phyloP scores from a whole-genome alignment of 2,888 invertebrate genomes.

The Calephelis perditalis region DNA sequence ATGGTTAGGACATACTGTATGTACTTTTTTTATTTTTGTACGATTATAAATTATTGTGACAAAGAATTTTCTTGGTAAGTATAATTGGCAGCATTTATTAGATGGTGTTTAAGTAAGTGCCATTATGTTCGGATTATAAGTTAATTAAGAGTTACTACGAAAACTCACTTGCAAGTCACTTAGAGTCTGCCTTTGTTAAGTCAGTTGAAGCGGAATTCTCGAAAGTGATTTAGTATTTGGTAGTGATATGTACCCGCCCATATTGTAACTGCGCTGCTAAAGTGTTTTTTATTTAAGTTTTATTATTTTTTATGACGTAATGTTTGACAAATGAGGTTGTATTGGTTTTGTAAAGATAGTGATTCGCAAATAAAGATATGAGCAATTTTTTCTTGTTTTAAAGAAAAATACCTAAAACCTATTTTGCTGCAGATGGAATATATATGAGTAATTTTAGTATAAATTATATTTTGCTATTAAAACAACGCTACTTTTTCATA shows the following conservation, averaged over 20 bases:
- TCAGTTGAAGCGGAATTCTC: slow-evolving; percentile 13
- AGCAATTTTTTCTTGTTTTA: slow-evolving; percentile 15
- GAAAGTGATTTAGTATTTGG: slow-evolving; percentile 25
- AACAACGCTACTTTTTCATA: slow-evolving; percentile 24
- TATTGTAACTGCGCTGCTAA: slow-evolving; percentile 24
- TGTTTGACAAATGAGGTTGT: slow-evolving; percentile 20
- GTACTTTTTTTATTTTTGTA: slow-evolving; percentile 37
- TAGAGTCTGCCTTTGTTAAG: slow-evolving; percentile 13
- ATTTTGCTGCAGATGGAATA: slow-evolving; percentile 13
- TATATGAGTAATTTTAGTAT: slow-evolving; percentile 15
- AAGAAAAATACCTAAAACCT: slow-evolving; percentile 16
- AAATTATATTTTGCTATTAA: slow-evolving; percentile 24
- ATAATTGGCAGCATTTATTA: slow-evolving; percentile 38
- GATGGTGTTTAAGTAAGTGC: slow-evolving; percentile 38
- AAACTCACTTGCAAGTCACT: slow-evolving; percentile 13
- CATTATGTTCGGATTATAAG: slow-evolving; percentile 36
- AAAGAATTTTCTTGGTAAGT: slow-evolving; percentile 25
- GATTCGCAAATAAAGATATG: slow-evolving; percentile 18
- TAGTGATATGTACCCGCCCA: slow-evolving; percentile 28
- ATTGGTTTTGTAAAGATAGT: slow-evolving; percentile 32
- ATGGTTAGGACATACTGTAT: slow-evolving; percentile 34
- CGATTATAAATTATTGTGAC: slow-evolving; percentile 37
- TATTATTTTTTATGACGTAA: slow-evolving; percentile 31
- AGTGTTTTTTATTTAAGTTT: slow-evolving; percentile 32
- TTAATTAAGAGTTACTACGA: slow-evolving; percentile 18